phyloP scores from a whole-genome alignment of 2,888 invertebrate species.

The Trichacis sp. region DNA sequence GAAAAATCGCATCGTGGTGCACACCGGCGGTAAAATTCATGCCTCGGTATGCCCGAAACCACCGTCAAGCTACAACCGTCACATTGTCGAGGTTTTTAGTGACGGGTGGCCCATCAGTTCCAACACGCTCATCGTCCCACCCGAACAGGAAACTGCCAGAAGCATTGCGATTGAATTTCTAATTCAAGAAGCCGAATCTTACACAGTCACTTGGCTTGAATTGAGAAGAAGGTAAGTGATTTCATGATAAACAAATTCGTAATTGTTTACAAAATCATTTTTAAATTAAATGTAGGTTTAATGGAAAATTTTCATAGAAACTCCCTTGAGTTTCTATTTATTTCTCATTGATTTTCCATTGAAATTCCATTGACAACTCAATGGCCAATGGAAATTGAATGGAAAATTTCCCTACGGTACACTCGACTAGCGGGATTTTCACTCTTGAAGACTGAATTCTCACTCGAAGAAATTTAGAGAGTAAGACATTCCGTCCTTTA shows the following conservation, averaged over 20 bases:
- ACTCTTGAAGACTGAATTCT: too few relatives aligned
- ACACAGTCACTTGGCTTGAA: slow-evolving; percentile 86
- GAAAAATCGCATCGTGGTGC: slow-evolving; percentile 82
- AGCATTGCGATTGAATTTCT: slow-evolving; percentile 85
- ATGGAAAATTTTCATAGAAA: background rate
- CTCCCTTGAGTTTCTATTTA: background rate
- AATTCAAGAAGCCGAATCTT: slow-evolving; percentile 79
- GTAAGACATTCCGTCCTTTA: too few relatives aligned
- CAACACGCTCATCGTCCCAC: slow-evolving; percentile 65
- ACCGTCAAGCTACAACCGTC: slow-evolving; percentile 72
- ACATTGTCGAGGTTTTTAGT: slow-evolving; percentile 84
- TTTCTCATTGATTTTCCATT: background rate
- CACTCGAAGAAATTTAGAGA: too few relatives aligned
- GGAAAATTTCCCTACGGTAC: too few relatives aligned
- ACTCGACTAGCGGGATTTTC: too few relatives aligned
- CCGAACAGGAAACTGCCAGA: slow-evolving; percentile 75
- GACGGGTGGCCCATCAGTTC: slow-evolving; percentile 79
- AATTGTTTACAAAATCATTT: background rate
- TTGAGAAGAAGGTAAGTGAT: slow-evolving; percentile 74
- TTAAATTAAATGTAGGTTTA: too few relatives aligned
- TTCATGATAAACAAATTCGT: background rate
- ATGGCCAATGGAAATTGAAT: too few relatives aligned
- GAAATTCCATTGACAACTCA: too few relatives aligned
- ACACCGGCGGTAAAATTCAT: slow-evolving; percentile 77
- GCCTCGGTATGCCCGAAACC: slow-evolving; percentile 75